A percentile compares a stretch with the other conserved stretches of the same genome.
These are phyloP conservation scores for Barnardius zonarius DNA, from an alignment of 2,113 vertebrate genomes.

Conservation along the genomic window DNA sequence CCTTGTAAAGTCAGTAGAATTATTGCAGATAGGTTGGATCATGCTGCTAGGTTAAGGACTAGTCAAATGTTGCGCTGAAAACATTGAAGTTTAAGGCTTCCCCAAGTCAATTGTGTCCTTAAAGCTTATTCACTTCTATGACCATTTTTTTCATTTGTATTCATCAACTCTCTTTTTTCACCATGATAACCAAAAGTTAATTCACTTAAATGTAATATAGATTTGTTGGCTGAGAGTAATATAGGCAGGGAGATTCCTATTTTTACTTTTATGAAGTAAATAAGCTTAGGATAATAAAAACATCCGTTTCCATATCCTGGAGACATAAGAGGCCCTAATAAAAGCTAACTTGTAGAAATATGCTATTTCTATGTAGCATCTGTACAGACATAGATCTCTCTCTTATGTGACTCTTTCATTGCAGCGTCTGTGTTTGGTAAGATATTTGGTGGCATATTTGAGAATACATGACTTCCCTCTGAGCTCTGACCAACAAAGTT, in stretches of 20 bases:
- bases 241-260: not conserved
- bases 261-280: not conserved
- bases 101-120: not conserved
- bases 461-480: not conserved
- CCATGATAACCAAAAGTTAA: not conserved
- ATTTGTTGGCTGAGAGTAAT: not conserved
- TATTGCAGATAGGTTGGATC: not conserved
- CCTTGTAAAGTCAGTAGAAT: not conserved
- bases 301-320: not conserved
- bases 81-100: not conserved
- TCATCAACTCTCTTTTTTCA: not conserved
- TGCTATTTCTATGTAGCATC: fast-evolving
- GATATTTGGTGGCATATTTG: not conserved
- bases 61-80: not conserved
- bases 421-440: not conserved
- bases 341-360: not conserved
- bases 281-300: not conserved
- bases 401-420: not conserved
- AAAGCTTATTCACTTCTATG: not conserved
- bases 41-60: not conserved
- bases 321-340: not conserved
- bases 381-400: not conserved
- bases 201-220: not conserved
- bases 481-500: not conserved
- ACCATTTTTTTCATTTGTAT: not conserved